Evolutionary conservation across 2,888 invertebrate species (phyloP).

Genomic region (Rhorus exstirpatorius): DNA sequence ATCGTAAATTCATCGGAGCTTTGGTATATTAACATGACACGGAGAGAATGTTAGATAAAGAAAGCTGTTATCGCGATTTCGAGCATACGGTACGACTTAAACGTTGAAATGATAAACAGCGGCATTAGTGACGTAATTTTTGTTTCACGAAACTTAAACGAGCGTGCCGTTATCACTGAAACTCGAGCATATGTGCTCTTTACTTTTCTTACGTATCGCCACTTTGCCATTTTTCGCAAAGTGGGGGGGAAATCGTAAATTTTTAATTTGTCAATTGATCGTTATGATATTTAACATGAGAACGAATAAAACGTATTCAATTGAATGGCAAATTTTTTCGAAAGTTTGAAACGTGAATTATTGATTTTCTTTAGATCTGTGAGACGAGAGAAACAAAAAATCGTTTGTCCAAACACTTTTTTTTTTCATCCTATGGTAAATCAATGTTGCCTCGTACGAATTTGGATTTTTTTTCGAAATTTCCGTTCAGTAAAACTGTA

Average conservation of each 20-base stretch:
- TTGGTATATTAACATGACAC: slow-evolving; percentile 36
- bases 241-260: neutral
- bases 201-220: neutral
- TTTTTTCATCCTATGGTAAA: too few species aligned
- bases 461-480: too few species aligned
- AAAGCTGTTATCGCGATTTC: slow-evolving; percentile 38
- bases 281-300: too few species aligned
- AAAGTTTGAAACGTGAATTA: too few species aligned
- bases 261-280: too few species aligned
- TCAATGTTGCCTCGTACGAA: too few species aligned
- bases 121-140: slow-evolving; percentile 56
- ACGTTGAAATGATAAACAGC: slow-evolving; percentile 60
- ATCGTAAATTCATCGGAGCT: slow-evolving; percentile 14
- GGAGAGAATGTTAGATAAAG: slow-evolving; percentile 44
- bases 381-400: too few species aligned
- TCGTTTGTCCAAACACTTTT: too few species aligned
- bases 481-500: too few species aligned
- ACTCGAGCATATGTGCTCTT: slow-evolving; percentile 27
- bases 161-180: slow-evolving; percentile 55
- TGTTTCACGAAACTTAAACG: slow-evolving; percentile 32
- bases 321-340: too few species aligned
- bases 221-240: neutral
- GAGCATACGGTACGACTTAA: slow-evolving; percentile 55
- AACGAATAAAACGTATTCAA: too few species aligned
- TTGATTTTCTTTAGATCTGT: too few species aligned